phyloP scores from a whole-genome alignment of 2,888 invertebrate species.

The Rhingia campestris region DNA sequence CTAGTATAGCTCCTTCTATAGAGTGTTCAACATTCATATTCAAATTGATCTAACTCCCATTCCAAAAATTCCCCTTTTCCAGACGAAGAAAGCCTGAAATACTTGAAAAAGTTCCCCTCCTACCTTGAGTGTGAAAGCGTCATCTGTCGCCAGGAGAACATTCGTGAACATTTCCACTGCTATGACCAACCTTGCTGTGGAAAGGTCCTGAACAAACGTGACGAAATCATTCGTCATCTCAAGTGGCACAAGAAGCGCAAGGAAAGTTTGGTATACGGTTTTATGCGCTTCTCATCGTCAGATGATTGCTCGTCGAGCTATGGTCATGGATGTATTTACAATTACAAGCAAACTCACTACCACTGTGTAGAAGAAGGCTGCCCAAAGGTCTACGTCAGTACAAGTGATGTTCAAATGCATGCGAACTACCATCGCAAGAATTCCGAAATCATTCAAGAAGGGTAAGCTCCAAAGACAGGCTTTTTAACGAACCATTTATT shows the following conservation, averaged over 20 bases:
- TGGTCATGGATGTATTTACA: conserved; percentile 91
- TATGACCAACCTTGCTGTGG: conserved; percentile 86
- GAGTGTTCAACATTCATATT: too few relatives aligned
- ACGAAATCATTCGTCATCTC: conserved; percentile 99
- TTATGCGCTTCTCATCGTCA: conserved; percentile 92
- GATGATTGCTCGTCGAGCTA: conserved; percentile 97
- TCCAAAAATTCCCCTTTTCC: neutral
- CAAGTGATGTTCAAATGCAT: conserved; percentile 99
- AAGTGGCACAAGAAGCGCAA: conserved; percentile 99
- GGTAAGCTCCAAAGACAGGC: conserved; percentile 80
- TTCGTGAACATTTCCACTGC: conserved; percentile 96
- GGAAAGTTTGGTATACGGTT: conserved; percentile 96
- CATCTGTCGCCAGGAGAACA: conserved; percentile 81
- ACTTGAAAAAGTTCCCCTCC: conserved; percentile 81
- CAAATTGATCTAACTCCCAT: too few relatives aligned
- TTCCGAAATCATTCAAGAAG: conserved; percentile 98
- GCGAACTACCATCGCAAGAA: conserved; percentile 99
- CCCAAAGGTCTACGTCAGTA: conserved; percentile 98
- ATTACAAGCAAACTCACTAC: conserved; percentile 86
- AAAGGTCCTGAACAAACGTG: conserved; percentile 97
- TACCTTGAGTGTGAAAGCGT: conserved; percentile 82
- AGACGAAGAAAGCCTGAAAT: conserved; percentile 80
- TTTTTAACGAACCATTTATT: neutral
- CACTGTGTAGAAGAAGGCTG: conserved; percentile 97
- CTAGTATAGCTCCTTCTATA: too few relatives aligned